Percentiles rank a stretch among this genome's conserved stretches.
These are phyloP conservation scores for Oxytorus armatus DNA, from an alignment of 2,888 invertebrate genomes.

Conservation along the genomic window DNA sequence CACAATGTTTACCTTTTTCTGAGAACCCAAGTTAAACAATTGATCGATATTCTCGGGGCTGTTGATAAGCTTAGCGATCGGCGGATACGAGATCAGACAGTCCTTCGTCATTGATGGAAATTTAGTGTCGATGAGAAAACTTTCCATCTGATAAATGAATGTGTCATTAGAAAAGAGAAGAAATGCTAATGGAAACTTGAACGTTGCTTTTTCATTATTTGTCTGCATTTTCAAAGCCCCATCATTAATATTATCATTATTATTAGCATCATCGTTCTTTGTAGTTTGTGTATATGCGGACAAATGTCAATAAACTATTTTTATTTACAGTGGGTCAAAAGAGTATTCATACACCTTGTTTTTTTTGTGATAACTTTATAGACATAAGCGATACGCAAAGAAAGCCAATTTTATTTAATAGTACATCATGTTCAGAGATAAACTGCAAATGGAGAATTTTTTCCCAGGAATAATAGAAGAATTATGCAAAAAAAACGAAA, in stretches of 20 bases:
- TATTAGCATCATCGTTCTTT: not conserved
- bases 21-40: slow-evolving; percentile 61
- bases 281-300: too few species aligned
- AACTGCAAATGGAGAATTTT: too few species aligned
- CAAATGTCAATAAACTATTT: too few species aligned
- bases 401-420: too few species aligned
- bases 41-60: slow-evolving; percentile 53
- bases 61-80: slow-evolving; percentile 59
- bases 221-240: not conserved
- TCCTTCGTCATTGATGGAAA: slow-evolving; percentile 67
- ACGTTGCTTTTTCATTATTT: not conserved
- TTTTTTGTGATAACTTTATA: too few species aligned
- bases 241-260: not conserved
- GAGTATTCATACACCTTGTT: too few species aligned
- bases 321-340: too few species aligned
- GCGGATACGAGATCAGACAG: slow-evolving; percentile 44
- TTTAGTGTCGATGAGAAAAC: slow-evolving; percentile 60
- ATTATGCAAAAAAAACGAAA: too few species aligned
- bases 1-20: slow-evolving; percentile 62
- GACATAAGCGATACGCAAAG: too few species aligned
- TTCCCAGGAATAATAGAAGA: too few species aligned
- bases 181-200: not conserved
- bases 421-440: too few species aligned
- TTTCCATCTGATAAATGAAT: slow-evolving; percentile 63
- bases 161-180: slow-evolving; percentile 65